Evolutionary conservation across 2,888 invertebrate species (phyloP), one percentile per base, ranked within the genome.

Genomic region (Apoda limacodes): DNA sequence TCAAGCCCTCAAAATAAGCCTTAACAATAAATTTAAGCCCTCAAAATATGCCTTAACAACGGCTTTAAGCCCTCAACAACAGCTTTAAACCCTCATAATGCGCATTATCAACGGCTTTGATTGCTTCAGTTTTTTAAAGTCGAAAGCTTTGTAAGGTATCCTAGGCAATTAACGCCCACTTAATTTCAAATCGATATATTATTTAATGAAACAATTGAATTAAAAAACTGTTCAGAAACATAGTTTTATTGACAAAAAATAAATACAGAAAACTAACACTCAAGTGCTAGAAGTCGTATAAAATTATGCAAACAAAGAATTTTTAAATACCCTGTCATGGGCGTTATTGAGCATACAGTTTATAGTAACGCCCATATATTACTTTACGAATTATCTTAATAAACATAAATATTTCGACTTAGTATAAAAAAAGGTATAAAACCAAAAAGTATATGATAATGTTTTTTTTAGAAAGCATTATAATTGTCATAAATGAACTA

Each of bases 121-220:
- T 42, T 45, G 31, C n/a, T n/a, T n/a, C n/a, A 32, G 42, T 39
- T 26, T 17, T 26, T 26, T 3, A 9, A 9, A 22, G 10, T 9
- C n/a, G n/a, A n/a, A n/a, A n/a, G n/a, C n/a, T n/a, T n/a, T n/a
- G n/a, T 22, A 9, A 23, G 11, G 24, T 24, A 24, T 24, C 24
- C 24, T 24, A 24, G 24, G 24, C 24, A 24, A n/a, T n/a, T n/a
- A n/a, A n/a, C n/a, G n/a, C n/a, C n/a, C n/a, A n/a, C n/a, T n/a
- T n/a, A n/a, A n/a, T 24, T 24, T 24, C 24, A 24, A 24, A 24
- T 24, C 24, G 9, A 24, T 24, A 24, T 24, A 24, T 24, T 24
- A 24, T 24, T 24, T 24, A 6, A 24, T 24, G 4, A 13, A 28
- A 21, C 9, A 14, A 3, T 13, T 28, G 13, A 13, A 21, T 28